phyloP scores from a whole-genome alignment of 2,888 invertebrate genomes.

The Tiliacea citrago region DNA sequence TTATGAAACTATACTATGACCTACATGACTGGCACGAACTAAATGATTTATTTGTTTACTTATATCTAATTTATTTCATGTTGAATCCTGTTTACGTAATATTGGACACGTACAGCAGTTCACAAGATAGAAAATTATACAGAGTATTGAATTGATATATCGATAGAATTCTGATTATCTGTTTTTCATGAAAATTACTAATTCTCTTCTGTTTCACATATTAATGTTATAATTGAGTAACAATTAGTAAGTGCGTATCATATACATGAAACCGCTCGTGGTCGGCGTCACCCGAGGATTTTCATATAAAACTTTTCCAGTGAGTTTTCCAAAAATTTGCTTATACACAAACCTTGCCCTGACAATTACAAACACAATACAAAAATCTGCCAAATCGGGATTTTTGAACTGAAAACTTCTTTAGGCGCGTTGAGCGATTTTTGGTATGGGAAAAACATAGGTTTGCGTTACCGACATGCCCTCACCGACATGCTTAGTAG shows the following conservation, averaged over 20 bases:
- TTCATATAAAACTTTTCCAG: neutral
- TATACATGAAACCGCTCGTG: neutral
- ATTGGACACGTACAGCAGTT: no score
- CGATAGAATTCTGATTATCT: neutral
- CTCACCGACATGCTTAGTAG: no score
- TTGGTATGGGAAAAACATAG: no score
- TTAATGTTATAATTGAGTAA: no score
- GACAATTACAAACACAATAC: neutral
- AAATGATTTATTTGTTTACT: conserved; percentile 26
- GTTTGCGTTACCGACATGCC: no score
- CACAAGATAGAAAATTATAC: neutral
- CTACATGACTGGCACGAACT: conserved; percentile 27
- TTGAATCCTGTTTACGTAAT: conserved; percentile 35
- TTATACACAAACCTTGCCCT: neutral
- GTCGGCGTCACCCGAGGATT: neutral
- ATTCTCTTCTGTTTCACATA: neutral
- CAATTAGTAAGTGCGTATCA: neutral
- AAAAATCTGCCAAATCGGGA: neutral
- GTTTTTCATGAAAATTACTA: conserved; percentile 3
- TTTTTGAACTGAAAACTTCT: no score
- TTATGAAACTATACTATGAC: conserved; percentile 37
- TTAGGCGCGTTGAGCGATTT: no score
- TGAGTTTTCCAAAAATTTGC: no score
- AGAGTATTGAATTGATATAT: neutral
- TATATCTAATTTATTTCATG: conserved; percentile 14